phyloP scores from a whole-genome alignment of 2,113 vertebrate species.

The Pardalotus punctatus region DNA sequence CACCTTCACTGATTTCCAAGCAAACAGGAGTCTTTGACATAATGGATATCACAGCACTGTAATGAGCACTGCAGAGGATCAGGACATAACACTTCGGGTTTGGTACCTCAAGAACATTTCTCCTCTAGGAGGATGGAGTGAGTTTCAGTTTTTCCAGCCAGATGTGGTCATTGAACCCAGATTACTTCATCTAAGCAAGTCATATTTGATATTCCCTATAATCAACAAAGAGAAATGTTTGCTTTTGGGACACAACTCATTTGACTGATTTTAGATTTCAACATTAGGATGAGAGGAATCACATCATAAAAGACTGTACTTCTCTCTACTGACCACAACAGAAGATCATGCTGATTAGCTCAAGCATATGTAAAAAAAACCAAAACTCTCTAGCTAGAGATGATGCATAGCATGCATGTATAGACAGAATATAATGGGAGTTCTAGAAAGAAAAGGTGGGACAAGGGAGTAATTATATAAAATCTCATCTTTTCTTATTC shows the following conservation, averaged over 20 bases:
- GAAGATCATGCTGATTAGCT: background rate
- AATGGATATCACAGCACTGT: background rate
- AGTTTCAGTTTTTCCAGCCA: background rate
- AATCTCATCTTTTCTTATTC: conserved; percentile 31
- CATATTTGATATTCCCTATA: conserved; percentile 8
- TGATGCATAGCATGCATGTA: background rate
- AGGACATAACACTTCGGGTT: background rate
- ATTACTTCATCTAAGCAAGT: background rate
- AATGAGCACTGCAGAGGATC: background rate
- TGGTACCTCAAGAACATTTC: background rate
- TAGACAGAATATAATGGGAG: conserved; percentile 2
- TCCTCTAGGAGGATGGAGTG: background rate
- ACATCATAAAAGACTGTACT: background rate
- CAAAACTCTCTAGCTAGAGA: background rate
- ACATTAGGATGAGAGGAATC: background rate
- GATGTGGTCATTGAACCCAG: background rate
- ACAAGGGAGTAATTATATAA: conserved; percentile 37
- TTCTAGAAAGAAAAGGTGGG: background rate
- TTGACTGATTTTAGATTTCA: background rate
- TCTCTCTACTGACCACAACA: background rate
- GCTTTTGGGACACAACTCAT: background rate
- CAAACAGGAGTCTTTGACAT: background rate
- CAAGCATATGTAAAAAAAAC: background rate
- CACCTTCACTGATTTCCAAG: background rate
- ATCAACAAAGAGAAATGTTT: background rate